phyloP scores from a whole-genome alignment of 2,888 invertebrate species.

The Meteorus colon region DNA sequence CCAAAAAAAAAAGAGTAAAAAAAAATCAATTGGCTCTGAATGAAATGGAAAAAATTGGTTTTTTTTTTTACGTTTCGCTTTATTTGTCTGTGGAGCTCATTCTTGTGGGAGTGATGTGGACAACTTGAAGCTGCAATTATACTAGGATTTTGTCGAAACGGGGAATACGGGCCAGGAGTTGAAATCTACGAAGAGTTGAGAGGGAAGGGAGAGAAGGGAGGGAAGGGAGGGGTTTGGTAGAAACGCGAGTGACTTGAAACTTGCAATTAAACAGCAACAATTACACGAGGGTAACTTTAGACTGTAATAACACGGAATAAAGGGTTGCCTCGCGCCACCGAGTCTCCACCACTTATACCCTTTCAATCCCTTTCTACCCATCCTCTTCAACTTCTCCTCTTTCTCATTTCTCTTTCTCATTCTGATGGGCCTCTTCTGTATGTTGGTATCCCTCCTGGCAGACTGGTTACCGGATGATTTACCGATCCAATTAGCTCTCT shows the following conservation, averaged over 20 bases:
- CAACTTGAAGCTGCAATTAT: slow-evolving; percentile 35
- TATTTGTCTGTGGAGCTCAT: not conserved
- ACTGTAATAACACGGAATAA: slow-evolving; percentile 73
- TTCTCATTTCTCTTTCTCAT: slow-evolving; percentile 23
- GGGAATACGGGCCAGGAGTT: slow-evolving; percentile 8
- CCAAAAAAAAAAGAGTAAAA: not conserved
- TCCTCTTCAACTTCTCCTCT: slow-evolving; percentile 16
- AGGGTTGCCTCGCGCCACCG: slow-evolving; percentile 66
- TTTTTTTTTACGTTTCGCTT: not conserved
- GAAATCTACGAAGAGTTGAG: slow-evolving; percentile 42
- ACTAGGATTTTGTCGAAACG: slow-evolving; percentile 25
- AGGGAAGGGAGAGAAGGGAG: slow-evolving; percentile 46
- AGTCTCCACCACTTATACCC: slow-evolving; percentile 51
- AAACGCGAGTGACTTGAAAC: slow-evolving; percentile 69
- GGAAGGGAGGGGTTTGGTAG: slow-evolving; percentile 47
- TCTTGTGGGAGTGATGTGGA: slow-evolving; percentile 14
- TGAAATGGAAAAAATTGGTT: no score
- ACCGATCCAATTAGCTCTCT: slow-evolving; percentile 73
- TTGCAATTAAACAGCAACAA: slow-evolving; percentile 74
- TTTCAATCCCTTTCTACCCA: slow-evolving; percentile 31
- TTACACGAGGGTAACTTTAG: slow-evolving; percentile 73
- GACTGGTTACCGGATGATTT: slow-evolving; percentile 72
- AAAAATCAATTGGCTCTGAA: not conserved
- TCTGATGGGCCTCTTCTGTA: not conserved
- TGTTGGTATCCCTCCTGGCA: slow-evolving; percentile 34